A percentile compares a stretch with the other conserved stretches of the same genome.
phyloP scores from a whole-genome alignment of 2,797 vertebrate genomes.

The Oreortyx pictus region DNA sequence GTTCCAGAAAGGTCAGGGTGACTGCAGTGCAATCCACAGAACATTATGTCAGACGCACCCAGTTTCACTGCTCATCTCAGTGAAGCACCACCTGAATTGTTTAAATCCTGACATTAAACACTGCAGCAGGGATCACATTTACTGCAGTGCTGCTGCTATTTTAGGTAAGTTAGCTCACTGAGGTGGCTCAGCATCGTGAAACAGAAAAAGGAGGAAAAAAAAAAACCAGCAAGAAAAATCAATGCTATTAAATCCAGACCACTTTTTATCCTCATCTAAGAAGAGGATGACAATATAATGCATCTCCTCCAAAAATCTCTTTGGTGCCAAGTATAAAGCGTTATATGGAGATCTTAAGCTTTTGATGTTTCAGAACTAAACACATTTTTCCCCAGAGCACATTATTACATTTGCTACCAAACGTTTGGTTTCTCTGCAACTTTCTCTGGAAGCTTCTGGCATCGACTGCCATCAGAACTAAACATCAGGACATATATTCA shows the following conservation, averaged over 20 bases:
- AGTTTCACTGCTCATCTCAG: background rate
- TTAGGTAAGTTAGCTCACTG: background rate
- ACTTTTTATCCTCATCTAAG: background rate
- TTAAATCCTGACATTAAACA: background rate
- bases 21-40: background rate
- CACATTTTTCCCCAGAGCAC: background rate
- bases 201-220: background rate
- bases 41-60: background rate
- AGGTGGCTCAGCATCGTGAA: background rate
- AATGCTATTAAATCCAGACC: background rate
- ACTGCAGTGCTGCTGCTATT: background rate
- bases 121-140: conserved; percentile 7
- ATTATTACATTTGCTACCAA: background rate
- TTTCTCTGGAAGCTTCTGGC: background rate
- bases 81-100: background rate
- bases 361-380: conserved; percentile 1
- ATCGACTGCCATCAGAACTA: background rate
- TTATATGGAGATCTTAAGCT: no score
- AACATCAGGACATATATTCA: background rate
- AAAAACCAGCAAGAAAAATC: background rate
- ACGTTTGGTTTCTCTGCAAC: background rate
- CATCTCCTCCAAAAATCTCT: background rate
- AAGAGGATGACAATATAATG: background rate
- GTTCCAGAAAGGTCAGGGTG: conserved; percentile 10
- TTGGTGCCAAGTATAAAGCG: background rate